A percentile compares a stretch with the other conserved stretches of the same genome.
Conservation (phyloP, 1,140 invertebrate species). For the Pogonognathellus flavescens region DNA sequence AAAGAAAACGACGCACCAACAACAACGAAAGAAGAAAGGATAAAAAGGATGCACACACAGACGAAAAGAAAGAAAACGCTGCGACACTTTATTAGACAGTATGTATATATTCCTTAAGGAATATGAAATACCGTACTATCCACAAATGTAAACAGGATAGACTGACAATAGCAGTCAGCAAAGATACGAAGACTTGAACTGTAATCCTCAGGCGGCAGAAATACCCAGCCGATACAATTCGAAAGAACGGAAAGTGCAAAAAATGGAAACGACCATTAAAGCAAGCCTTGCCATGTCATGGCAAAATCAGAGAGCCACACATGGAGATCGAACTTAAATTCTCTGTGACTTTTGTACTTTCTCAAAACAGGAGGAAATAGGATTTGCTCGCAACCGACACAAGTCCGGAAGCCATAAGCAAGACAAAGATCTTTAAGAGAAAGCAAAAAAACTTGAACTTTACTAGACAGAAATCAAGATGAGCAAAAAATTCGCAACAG, state of each 20-base stretch:
- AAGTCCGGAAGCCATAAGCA: constrained; percentile 40
- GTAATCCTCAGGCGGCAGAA: constrained; percentile 12
- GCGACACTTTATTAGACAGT: no score
- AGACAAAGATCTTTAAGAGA: constrained; percentile 14
- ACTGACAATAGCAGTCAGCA: neutral
- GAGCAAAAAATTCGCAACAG: constrained; percentile 34
- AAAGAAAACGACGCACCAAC: neutral
- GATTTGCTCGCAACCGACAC: constrained; percentile 23
- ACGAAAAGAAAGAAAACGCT: no score
- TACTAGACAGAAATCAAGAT: neutral
- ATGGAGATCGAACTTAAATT: constrained; percentile 30
- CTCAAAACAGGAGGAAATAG: constrained; percentile 9
- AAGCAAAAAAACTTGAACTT: constrained; percentile 27
- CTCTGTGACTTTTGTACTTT: constrained; percentile 28
- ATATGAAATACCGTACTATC: no score
- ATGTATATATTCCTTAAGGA: no score
- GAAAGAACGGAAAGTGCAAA: constrained; percentile 40
- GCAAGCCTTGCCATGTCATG: neutral
- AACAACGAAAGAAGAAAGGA: neutral
- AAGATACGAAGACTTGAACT: neutral
- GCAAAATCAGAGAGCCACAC: neutral
- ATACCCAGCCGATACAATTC: constrained; percentile 2
- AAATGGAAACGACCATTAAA: constrained; percentile 17
- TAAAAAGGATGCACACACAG: no score
- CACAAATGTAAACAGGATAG: neutral